These are phyloP conservation scores for Rhynchonema sp. DNA, from an alignment of 2,888 invertebrate species.

Conservation along the genomic window DNA sequence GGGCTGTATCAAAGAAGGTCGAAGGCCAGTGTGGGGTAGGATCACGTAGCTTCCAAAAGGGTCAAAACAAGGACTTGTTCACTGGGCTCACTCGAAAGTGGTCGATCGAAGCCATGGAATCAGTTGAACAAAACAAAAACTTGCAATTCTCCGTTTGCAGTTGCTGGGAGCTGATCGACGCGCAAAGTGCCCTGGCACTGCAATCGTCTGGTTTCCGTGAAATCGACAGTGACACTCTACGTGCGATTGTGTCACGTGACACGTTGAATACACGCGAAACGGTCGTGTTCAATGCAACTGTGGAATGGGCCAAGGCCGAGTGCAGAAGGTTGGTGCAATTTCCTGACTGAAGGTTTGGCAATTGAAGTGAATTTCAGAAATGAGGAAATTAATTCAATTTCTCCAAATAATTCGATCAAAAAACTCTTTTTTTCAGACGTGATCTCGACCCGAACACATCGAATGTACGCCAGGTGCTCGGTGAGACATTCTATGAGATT, in stretches of 20 bases:
- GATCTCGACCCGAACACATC: constrained; percentile 55
- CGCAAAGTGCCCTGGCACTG: constrained; percentile 85
- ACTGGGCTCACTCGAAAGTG: background rate
- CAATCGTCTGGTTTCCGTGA: constrained; percentile 86
- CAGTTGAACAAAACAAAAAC: background rate
- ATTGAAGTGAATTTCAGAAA: too few species aligned
- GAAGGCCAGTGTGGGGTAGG: background rate
- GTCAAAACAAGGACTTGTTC: background rate
- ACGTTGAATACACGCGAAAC: constrained; percentile 55
- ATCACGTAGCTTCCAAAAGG: background rate
- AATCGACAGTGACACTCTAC: constrained; percentile 75
- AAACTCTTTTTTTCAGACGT: constrained; percentile 32
- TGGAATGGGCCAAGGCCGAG: constrained; percentile 80
- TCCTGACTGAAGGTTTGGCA: too few species aligned
- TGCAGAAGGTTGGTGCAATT: constrained; percentile 47
- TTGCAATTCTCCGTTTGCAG: constrained; percentile 26
- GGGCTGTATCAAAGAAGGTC: background rate
- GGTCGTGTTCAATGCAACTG: constrained; percentile 33
- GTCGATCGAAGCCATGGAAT: background rate
- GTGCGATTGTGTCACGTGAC: constrained; percentile 71
- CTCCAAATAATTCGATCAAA: too few species aligned
- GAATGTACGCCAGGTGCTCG: constrained; percentile 39
- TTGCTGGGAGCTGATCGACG: constrained; percentile 93
- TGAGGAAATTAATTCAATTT: too few species aligned
- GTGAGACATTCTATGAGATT: constrained; percentile 58